Evolutionary conservation across 2,113 vertebrate genomes (phyloP).

Genomic region (Caretta caretta): DNA sequence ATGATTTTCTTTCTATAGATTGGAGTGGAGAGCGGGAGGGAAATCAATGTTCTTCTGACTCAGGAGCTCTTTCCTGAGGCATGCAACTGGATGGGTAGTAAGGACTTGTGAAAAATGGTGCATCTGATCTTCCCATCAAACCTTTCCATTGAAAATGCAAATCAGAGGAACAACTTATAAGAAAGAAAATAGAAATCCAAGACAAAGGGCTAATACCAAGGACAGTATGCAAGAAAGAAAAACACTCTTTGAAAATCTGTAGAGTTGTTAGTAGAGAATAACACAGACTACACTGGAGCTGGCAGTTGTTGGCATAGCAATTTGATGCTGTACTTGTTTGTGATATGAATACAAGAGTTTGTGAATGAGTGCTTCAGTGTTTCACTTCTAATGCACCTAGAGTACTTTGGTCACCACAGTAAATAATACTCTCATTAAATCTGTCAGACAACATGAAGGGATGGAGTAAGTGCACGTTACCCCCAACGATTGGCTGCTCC

Average conservation of each 20-base stretch:
- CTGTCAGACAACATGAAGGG: neutral
- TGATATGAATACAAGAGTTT: neutral
- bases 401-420: neutral
- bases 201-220: neutral
- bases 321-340: neutral
- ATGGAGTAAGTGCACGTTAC: neutral
- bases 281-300: neutral
- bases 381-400: neutral
- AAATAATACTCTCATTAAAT: neutral
- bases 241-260: neutral
- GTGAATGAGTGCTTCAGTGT: neutral
- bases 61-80: neutral
- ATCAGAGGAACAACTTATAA: neutral
- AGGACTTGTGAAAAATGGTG: neutral
- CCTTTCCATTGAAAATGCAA: neutral
- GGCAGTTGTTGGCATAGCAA: neutral
- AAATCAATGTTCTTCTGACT: neutral
- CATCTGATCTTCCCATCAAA: neutral
- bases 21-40: neutral
- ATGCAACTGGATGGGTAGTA: neutral
- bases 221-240: neutral
- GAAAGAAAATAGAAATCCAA: neutral
- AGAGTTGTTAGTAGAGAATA: accelerated
- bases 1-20: neutral
- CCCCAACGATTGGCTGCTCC: neutral